Evolutionary conservation across 2,797 vertebrate species (phyloP), one percentile per base, ranked within the genome.

Genomic region (Rhinophrynus dorsalis): DNA sequence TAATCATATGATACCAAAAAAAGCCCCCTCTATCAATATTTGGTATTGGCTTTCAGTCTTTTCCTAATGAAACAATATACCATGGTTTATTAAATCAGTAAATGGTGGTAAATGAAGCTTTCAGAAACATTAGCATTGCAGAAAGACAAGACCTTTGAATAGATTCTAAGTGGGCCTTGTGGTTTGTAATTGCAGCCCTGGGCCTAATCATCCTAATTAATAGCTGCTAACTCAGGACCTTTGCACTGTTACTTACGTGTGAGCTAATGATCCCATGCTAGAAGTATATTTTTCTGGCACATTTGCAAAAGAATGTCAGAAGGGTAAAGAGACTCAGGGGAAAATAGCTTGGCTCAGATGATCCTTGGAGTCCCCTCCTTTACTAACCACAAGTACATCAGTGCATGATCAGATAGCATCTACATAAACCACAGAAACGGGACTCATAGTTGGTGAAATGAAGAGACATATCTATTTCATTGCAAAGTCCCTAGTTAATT

Each of bases 121-220:
- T 85, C 82, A 82, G 80, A 82, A 82, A 80, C 81, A 91, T 85
- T 81, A 85, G 77, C 86, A 86, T 87, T 82, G 77, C 77, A 84
- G 83, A 88, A 90, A 89, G 84, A 74, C 79, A 81, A 80, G 78
- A 80, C 80, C 75, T 76, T 77, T 80, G 80, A 82, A 74, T 79
- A 88, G 74, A 86, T 82, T 87, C 92, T 97, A 94, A 97, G 92
- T 96, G 94, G 89, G 90, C 88, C 92, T 91, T 94, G 88, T 80
- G 91, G 91, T 92, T 91, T 91, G 91, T 93, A 93, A 96, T 94
- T 94, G 93, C 86, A 84, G 92, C 84, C 90, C 89, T 85, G 90
- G 92, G 91, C 93, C 90, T 96, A 93, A 94, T 97, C 94, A 92
- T 83, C 85, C 91, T 97, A 98, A 99, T 98, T 98, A 98, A 98